Evolutionary conservation across 2,797 vertebrate species (phyloP).

Genomic region (Neomorphus geoffroyi): DNA sequence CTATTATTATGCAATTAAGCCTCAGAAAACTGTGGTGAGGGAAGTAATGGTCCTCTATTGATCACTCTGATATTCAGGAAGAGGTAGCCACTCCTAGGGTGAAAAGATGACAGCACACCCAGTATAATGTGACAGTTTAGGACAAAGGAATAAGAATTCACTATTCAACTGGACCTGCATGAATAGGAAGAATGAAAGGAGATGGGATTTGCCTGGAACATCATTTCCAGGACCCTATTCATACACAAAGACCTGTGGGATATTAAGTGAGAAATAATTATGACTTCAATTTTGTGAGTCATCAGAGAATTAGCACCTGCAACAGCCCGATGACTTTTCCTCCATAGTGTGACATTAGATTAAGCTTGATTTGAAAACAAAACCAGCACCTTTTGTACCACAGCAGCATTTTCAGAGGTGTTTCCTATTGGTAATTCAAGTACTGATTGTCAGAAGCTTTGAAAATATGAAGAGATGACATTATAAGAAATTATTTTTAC

Average conservation of each 20-base stretch:
- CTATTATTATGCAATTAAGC: slow-evolving; percentile 22
- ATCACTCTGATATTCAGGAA: slow-evolving; percentile 1
- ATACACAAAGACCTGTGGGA: not conserved
- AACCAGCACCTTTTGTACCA: not conserved
- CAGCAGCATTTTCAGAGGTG: not conserved
- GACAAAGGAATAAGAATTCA: not conserved
- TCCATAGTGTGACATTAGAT: not conserved
- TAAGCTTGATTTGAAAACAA: not conserved
- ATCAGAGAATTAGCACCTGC: slow-evolving; percentile 3
- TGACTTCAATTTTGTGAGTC: slow-evolving; percentile 14
- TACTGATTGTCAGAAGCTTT: not conserved
- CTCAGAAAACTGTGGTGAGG: not conserved
- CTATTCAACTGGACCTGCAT: not conserved
- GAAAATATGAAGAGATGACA: not conserved
- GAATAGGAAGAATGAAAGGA: not conserved
- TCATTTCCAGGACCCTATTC: not conserved
- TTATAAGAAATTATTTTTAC: not conserved
- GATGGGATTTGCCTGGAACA: not conserved
- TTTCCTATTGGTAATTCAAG: not conserved
- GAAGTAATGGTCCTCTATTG: not conserved
- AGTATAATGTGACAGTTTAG: not conserved
- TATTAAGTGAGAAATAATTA: slow-evolving; percentile 13
- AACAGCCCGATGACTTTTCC: not conserved
- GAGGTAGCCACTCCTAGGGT: not conserved
- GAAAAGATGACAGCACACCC: not conserved